Percentiles rank a stretch among this genome's conserved stretches.
phyloP scores from a whole-genome alignment of 30 jellyfish, hydroid and myxozoan genomes.

The Catostylus mosaicus region DNA sequence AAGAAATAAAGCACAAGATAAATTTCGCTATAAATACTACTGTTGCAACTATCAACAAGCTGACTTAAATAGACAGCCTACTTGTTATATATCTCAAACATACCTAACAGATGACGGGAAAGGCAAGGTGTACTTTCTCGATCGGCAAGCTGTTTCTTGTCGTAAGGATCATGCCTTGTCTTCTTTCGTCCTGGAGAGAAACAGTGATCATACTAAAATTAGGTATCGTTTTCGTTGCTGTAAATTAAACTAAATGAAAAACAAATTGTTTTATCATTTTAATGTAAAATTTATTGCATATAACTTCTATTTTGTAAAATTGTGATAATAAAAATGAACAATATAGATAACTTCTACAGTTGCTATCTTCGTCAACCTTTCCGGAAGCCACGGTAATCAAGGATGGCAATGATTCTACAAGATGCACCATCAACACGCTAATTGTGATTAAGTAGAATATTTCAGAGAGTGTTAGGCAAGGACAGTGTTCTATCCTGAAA shows the following conservation, averaged over 20 bases:
- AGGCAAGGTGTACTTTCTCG: conserved; percentile 7
- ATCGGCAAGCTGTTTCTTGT: background rate
- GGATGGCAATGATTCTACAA: too few relatives aligned
- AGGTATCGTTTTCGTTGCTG: conserved; percentile 12
- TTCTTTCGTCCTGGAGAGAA: background rate
- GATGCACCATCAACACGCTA: too few relatives aligned
- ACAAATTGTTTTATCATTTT: too few relatives aligned
- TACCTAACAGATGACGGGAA: background rate
- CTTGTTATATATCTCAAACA: conserved; percentile 3
- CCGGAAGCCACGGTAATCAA: too few relatives aligned
- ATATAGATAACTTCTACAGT: too few relatives aligned
- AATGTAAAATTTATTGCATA: too few relatives aligned
- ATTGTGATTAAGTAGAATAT: too few relatives aligned
- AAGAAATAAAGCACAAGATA: background rate
- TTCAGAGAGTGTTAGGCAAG: too few relatives aligned
- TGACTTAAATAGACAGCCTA: background rate
- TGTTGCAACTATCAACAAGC: background rate
- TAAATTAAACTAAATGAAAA: background rate
- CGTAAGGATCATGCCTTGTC: background rate
- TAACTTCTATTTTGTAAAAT: too few relatives aligned
- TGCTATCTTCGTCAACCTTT: too few relatives aligned
- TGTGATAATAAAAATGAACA: too few relatives aligned
- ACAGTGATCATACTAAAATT: background rate
- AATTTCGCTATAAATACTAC: background rate
- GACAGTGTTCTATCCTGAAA: too few relatives aligned